Conservation (phyloP, 2,797 vertebrate genomes). For the Phataginus tricuspis region DNA sequence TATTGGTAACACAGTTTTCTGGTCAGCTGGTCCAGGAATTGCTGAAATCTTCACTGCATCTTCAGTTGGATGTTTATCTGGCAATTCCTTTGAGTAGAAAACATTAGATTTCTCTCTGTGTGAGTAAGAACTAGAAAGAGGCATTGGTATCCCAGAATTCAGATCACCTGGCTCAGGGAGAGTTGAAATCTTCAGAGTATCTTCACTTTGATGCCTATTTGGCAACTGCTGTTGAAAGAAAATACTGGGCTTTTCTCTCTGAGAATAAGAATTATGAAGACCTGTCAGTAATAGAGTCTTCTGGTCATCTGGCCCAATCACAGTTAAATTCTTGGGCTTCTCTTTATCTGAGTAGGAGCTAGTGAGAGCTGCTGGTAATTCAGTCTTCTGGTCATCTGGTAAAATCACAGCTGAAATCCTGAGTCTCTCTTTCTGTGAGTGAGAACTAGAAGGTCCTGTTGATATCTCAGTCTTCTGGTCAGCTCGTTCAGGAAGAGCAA, state of each 20-base stretch:
- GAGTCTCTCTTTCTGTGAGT: slow-evolving; percentile 41
- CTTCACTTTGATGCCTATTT: slow-evolving; percentile 51
- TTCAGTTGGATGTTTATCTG: slow-evolving; percentile 46
- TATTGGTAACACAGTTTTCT: slow-evolving; percentile 45
- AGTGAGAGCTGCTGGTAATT: not conserved
- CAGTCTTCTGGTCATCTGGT: slow-evolving; percentile 32
- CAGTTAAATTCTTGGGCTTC: slow-evolving; percentile 54
- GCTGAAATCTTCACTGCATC: slow-evolving; percentile 37
- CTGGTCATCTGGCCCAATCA: slow-evolving; percentile 53
- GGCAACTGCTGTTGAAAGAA: slow-evolving; percentile 52
- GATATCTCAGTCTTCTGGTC: slow-evolving; percentile 46
- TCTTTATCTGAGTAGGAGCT: slow-evolving; percentile 46
- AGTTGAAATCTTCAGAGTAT: slow-evolving; percentile 58
- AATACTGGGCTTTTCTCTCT: slow-evolving; percentile 53
- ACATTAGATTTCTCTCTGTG: slow-evolving; percentile 53
- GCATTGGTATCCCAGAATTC: slow-evolving; percentile 31
- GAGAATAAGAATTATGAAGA: slow-evolving; percentile 43
- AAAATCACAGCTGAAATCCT: slow-evolving; percentile 11
- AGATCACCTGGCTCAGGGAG: slow-evolving; percentile 46
- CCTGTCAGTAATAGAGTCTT: slow-evolving; percentile 55
- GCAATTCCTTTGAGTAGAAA: slow-evolving; percentile 40
- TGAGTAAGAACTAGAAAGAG: slow-evolving; percentile 52
- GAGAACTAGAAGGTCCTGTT: slow-evolving; percentile 30
- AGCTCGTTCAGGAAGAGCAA: not conserved
- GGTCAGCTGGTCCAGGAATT: not conserved